Base-by-base conservation (phyloP, 2,113 vertebrate species). In the Daboia siamensis region DNA sequence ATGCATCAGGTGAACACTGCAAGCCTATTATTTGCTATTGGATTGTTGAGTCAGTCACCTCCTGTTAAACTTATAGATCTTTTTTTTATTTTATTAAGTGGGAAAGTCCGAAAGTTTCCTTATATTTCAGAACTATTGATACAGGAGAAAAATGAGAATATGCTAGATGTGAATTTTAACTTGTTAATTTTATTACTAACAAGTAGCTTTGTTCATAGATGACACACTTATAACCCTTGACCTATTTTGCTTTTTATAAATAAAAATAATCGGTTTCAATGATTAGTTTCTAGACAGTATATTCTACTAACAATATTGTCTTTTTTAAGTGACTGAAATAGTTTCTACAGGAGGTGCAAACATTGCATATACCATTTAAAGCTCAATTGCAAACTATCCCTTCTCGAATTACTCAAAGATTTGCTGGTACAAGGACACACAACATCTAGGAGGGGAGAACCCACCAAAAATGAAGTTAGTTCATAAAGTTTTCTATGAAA, bases 341-440 rank as follows among this genome's bases (percentile, higher is more conserved):
- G 17, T 64, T 92, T 54, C 85, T 94, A 61, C 90, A 23, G 3
- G 29, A 95, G 57, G 92, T 91, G 46, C 44, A 94, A 88, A 90
- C 3, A 85, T 64, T 3, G 39, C 39, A 48, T 0, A 56, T 92
- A 94, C 55, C 51, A 89, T 90, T 90, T 69, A 1, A 69, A 23
- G 69, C 3, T 46, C 4, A 5, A 90, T 21, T 93, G 90, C 86
- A 91, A 91, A 39, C 11, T n/a, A 33, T 92, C 64, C 84, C 51
- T 87, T 57, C 52, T 51, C n/a, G 91, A 51, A 52, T 51, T 5
- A 91, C 21, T 39, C 51, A 90, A 86, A 80, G 11, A 33, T 15
- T 88, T 80, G 21, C 39, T 74, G 10, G 59, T 2, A 9, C 39
- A 17, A 91, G 24, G 61, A 44, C 23, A 33, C 26, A 9, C 48